Evolutionary conservation across 2,797 vertebrate species (phyloP).

Genomic region (Sandelia bainsii): DNA sequence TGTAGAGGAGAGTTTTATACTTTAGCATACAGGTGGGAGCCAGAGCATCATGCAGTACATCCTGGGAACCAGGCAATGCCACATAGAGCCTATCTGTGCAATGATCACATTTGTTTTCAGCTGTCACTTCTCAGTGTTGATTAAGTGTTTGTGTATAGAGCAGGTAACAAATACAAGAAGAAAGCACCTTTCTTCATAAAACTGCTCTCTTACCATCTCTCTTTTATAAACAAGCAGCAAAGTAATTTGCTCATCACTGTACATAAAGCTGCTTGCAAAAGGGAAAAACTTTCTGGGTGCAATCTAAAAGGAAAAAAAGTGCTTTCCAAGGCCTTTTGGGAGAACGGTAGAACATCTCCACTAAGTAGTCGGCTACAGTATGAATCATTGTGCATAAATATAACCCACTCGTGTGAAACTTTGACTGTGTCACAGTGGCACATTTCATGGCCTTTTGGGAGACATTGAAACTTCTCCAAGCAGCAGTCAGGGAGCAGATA

Average conservation of each 20-base stretch:
- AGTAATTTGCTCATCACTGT: conserved; percentile 2
- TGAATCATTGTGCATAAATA: conserved; percentile 49
- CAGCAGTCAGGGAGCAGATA: conserved; percentile 27
- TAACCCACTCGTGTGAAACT: conserved; percentile 37
- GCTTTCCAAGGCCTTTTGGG: conserved; percentile 31
- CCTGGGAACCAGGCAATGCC: neutral
- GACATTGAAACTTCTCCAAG: conserved; percentile 41
- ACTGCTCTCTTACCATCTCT: neutral
- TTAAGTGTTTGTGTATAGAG: neutral
- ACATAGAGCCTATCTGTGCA: neutral
- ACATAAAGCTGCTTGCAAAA: conserved; percentile 29
- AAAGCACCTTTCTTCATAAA: neutral
- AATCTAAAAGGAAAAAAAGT: conserved; percentile 6
- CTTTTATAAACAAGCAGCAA: neutral
- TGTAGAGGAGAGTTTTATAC: neutral
- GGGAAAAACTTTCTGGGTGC: conserved; percentile 29
- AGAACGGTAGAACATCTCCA: conserved; percentile 34
- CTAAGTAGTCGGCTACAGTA: conserved; percentile 27
- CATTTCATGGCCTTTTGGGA: conserved; percentile 45
- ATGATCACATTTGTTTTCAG: neutral
- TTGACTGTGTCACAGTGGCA: conserved; percentile 28
- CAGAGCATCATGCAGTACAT: neutral
- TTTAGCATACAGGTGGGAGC: conserved; percentile 13
- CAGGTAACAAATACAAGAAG: neutral
- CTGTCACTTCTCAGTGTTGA: neutral